Evolutionary conservation across 35 echinoderm and acorn worm species (phyloP).

Genomic region (Strongylocentrotus purpuratus): DNA sequence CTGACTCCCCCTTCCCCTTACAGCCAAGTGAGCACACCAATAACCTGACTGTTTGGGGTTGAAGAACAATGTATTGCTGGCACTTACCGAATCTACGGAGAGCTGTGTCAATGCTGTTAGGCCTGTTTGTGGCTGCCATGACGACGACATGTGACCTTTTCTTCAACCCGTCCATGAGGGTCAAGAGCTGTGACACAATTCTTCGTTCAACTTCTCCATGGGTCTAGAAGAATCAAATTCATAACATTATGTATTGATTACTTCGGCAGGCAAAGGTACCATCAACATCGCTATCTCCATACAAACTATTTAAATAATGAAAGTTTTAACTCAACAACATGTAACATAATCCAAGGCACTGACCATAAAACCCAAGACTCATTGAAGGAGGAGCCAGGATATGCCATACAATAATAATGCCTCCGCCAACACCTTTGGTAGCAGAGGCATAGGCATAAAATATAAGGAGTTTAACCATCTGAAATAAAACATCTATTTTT

Average conservation of each 20-base stretch:
- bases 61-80: too few relatives aligned
- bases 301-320: not conserved
- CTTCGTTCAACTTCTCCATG: constrained; percentile 98
- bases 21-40: too few relatives aligned
- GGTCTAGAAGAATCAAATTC: constrained; percentile 60
- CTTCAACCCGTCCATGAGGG: constrained; percentile 98
- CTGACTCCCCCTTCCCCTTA: too few relatives aligned
- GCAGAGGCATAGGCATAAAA: too few relatives aligned
- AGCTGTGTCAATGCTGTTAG: constrained; percentile 98
- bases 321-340: not conserved
- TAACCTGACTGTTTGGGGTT: too few relatives aligned
- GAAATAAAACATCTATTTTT: too few relatives aligned
- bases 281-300: not conserved
- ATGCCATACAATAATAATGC: too few relatives aligned
- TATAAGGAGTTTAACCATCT: too few relatives aligned
- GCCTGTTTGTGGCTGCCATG: constrained; percentile 99
- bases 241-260: not conserved
- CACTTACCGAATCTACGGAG: constrained; percentile 90
- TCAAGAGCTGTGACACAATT: constrained; percentile 95
- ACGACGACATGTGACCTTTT: constrained; percentile 97
- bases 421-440: too few relatives aligned
- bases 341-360: not conserved
- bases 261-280: not conserved
- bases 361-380: not conserved
- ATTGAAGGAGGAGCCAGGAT: not conserved